Evolutionary conservation across 2,888 invertebrate genomes (phyloP).

Genomic region (Philereme vetulata): DNA sequence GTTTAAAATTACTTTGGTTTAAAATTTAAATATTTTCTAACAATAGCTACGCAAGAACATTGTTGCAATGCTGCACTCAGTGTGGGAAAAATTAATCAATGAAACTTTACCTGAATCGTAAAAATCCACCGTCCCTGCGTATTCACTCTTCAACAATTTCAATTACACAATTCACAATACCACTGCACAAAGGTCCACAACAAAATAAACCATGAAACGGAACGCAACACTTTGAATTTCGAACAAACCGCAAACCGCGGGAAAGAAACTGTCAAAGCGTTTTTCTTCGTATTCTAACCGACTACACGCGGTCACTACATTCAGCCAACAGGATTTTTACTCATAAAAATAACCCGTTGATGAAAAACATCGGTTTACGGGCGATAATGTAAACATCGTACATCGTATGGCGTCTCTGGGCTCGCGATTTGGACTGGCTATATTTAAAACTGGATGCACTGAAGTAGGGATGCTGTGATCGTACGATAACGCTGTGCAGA

Average conservation of each 20-base stretch:
- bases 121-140: slow-evolving; percentile 18
- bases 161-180: slow-evolving; percentile 20
- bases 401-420: slow-evolving; percentile 64
- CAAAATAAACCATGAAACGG: slow-evolving; percentile 19
- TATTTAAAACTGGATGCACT: slow-evolving; percentile 61
- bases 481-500: slow-evolving; percentile 63
- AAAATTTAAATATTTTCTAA: no score
- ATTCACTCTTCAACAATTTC: slow-evolving; percentile 4
- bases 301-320: slow-evolving; percentile 29
- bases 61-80: no score
- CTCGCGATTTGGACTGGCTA: slow-evolving; percentile 80
- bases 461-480: slow-evolving; percentile 53
- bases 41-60: no score
- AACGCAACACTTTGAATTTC: slow-evolving; percentile 25
- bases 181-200: slow-evolving; percentile 22
- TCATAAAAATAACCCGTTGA: slow-evolving; percentile 68
- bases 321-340: slow-evolving; percentile 54
- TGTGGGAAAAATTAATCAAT: neutral
- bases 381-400: slow-evolving; percentile 60
- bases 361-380: slow-evolving; percentile 59
- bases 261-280: slow-evolving; percentile 20
- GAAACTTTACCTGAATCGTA: slow-evolving; percentile 30
- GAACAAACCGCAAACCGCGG: slow-evolving; percentile 29
- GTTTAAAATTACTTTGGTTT: no score
- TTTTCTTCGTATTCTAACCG: slow-evolving; percentile 28